Percentiles rank a stretch among this genome's conserved stretches.
Conservation (phyloP, 2,113 vertebrate species). For the Bombycilla garrulus region DNA sequence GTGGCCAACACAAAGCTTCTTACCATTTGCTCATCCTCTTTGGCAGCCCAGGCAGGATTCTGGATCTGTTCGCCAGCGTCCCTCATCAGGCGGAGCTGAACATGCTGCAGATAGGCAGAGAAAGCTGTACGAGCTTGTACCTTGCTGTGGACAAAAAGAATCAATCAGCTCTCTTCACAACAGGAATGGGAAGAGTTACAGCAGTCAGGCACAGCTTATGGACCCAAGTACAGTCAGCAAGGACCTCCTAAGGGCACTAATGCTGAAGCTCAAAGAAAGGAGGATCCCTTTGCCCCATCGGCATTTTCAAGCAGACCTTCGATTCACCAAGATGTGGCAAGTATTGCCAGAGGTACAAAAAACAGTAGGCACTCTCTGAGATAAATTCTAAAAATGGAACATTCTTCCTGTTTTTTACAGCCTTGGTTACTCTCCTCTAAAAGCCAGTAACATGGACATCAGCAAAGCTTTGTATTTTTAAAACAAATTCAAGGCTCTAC, state of each 20-base stretch:
- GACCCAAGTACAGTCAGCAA: neutral
- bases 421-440: neutral
- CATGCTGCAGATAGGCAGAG: conserved; percentile 90
- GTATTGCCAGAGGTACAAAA: neutral
- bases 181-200: neutral
- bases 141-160: conserved; percentile 79
- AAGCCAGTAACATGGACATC: neutral
- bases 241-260: neutral
- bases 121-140: conserved; percentile 93
- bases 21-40: conserved; percentile 94
- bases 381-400: neutral
- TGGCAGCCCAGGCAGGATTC: conserved; percentile 79
- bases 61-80: conserved; percentile 75
- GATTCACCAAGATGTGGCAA: neutral
- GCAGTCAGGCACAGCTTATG: neutral
- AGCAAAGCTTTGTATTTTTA: neutral
- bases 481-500: neutral
- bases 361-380: neutral
- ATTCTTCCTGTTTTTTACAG: neutral
- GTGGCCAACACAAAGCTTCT: conserved; percentile 35
- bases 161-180: neutral
- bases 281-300: neutral
- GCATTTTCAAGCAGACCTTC: neutral
- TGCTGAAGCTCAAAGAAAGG: neutral
- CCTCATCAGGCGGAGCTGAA: conserved; percentile 85